A percentile compares a stretch with the other conserved stretches of the same genome.
Evolutionary conservation across 2,797 vertebrate genomes (phyloP).

Genomic region (Anas georgica): DNA sequence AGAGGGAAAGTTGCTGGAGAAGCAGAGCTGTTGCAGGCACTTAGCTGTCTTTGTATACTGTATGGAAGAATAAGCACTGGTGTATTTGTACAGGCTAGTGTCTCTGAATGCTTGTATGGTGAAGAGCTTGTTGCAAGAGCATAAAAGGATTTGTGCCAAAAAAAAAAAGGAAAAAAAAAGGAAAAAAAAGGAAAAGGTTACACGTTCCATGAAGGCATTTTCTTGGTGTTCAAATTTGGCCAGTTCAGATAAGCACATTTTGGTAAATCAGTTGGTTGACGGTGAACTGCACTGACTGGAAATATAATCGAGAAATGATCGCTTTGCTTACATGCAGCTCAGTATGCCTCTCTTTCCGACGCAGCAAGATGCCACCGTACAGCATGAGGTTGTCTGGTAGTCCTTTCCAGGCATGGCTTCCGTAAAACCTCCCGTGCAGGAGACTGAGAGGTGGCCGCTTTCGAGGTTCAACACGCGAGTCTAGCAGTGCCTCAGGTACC

Average conservation of each 20-base stretch:
- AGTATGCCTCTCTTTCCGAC: conserved; percentile 58
- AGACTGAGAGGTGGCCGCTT: neutral
- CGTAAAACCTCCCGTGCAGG: conserved; percentile 51
- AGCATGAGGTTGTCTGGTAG: conserved; percentile 35
- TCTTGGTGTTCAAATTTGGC: conserved; percentile 75
- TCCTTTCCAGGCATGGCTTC: conserved; percentile 47
- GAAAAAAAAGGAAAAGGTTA: conserved; percentile 55
- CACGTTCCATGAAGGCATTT: conserved; percentile 77
- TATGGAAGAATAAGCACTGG: conserved; percentile 52
- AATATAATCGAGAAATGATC: conserved; percentile 76
- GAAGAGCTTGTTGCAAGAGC: conserved; percentile 61
- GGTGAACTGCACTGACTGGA: conserved; percentile 60
- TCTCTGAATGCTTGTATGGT: conserved; percentile 30
- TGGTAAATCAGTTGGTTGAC: conserved; percentile 47
- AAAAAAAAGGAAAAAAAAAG: conserved; percentile 54
- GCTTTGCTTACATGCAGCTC: conserved; percentile 78
- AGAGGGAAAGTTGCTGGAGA: conserved; percentile 36
- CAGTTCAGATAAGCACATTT: conserved; percentile 80
- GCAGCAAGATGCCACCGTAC: conserved; percentile 34
- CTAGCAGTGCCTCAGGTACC: conserved; percentile 47
- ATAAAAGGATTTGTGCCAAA: conserved; percentile 85
- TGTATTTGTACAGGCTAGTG: conserved; percentile 47
- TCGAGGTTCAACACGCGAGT: neutral
- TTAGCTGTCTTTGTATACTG: conserved; percentile 46
- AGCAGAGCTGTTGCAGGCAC: conserved; percentile 56